Percentiles rank a stretch among this genome's conserved stretches.
Conservation (phyloP, 2,888 invertebrate species). For the Mimas tiliae region DNA sequence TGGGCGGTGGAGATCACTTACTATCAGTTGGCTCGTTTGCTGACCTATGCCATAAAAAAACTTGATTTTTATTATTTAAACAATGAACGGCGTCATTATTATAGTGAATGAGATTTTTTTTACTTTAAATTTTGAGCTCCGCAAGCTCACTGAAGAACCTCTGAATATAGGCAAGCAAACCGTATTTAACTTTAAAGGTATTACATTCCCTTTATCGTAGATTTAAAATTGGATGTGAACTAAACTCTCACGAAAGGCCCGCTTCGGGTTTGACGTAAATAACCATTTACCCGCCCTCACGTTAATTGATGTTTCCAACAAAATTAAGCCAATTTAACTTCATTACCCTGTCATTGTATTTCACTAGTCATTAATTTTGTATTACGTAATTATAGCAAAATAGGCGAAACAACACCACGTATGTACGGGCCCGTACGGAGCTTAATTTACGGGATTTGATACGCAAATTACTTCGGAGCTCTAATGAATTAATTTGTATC, state of each 20-base stretch:
- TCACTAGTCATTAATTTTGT: conserved; percentile 56
- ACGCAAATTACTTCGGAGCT: conserved; percentile 20
- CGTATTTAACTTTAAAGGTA: no score
- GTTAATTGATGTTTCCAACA: conserved; percentile 65
- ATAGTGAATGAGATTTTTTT: no score
- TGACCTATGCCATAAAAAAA: no score
- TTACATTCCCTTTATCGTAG: conserved; percentile 29
- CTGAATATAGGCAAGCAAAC: no score
- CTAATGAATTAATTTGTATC: conserved; percentile 13
- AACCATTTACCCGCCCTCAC: conserved; percentile 48
- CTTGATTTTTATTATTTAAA: no score
- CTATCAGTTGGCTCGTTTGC: no score
- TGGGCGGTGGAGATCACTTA: no score
- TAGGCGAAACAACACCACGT: conserved; percentile 34
- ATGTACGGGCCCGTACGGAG: conserved; percentile 29
- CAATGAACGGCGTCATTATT: no score
- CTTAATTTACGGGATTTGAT: conserved; percentile 30
- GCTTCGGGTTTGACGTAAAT: conserved; percentile 51
- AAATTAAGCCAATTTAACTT: conserved; percentile 67
- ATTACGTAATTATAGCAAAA: conserved; percentile 43
- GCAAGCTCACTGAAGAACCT: no score
- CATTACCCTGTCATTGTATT: conserved; percentile 62
- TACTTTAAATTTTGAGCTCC: no score
- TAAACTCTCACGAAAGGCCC: conserved; percentile 50
- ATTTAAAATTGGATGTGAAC: conserved; percentile 54